Conservation (phyloP, 2,113 vertebrate genomes). For the Rousettus leschenaultii region DNA sequence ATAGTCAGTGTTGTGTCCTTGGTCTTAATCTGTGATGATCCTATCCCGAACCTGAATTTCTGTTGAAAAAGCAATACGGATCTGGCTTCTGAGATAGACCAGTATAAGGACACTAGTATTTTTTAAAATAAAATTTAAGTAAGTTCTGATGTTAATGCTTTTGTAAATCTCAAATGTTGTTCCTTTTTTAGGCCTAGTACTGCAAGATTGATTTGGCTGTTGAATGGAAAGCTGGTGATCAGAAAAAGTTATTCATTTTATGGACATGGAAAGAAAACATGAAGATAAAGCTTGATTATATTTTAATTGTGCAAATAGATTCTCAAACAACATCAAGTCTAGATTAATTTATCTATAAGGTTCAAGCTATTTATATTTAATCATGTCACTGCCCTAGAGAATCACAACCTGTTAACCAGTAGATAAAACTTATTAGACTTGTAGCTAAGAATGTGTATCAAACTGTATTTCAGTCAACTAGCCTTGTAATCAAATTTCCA, state of each 20-base stretch:
- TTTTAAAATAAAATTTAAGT: neutral
- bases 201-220: neutral
- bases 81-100: constrained; percentile 77
- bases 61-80: constrained; percentile 76
- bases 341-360: neutral
- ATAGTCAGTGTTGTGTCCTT: neutral
- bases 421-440: neutral
- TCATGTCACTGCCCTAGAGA: neutral
- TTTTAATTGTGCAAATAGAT: neutral
- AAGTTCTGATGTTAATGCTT: neutral
- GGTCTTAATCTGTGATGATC: constrained; percentile 80
- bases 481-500: neutral
- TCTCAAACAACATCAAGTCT: neutral
- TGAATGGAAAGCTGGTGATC: constrained; percentile 41
- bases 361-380: neutral
- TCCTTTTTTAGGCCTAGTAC: constrained; percentile 61
- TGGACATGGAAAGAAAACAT: neutral
- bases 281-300: neutral
- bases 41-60: constrained; percentile 84
- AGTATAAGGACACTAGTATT: neutral
- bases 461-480: neutral
- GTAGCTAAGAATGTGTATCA: neutral
- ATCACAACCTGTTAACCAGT: neutral
- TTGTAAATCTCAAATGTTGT: constrained; percentile 52
- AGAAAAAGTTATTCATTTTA: constrained; percentile 9